phyloP scores from a whole-genome alignment of 2,888 invertebrate genomes.

The Electrophaes corylata region DNA sequence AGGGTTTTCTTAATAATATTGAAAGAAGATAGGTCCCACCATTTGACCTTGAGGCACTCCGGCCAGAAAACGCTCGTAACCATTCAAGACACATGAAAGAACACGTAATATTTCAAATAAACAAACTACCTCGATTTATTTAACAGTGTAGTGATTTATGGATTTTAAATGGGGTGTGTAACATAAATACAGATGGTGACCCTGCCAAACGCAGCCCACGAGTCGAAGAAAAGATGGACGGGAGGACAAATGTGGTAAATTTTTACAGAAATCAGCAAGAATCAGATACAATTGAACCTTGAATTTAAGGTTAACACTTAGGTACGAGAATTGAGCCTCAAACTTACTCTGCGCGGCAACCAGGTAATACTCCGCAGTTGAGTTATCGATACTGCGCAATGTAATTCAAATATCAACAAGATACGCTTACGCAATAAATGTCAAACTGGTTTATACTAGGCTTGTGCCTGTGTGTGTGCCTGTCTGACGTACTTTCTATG shows the following conservation, averaged over 20 bases:
- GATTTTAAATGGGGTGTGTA: constrained; percentile 41
- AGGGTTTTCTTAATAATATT: background rate
- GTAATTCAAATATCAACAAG: no score
- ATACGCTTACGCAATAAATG: no score
- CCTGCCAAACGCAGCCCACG: constrained; percentile 59
- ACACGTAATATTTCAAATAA: constrained; percentile 29
- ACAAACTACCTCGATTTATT: constrained; percentile 41
- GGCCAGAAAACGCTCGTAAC: constrained; percentile 37
- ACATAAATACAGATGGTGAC: constrained; percentile 56
- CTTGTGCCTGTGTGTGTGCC: no score
- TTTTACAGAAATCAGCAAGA: constrained; percentile 52
- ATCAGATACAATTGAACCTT: no score
- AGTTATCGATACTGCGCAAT: no score
- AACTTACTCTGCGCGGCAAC: no score
- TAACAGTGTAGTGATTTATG: constrained; percentile 35
- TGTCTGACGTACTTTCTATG: constrained; percentile 60
- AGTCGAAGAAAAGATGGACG: constrained; percentile 56
- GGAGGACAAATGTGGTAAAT: constrained; percentile 53
- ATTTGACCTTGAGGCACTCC: constrained; percentile 45
- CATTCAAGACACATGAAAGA: constrained; percentile 42
- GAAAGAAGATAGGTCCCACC: constrained; percentile 30
- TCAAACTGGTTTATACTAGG: no score
- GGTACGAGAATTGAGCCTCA: no score
- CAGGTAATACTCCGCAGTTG: no score
- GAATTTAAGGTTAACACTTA: no score